Evolutionary conservation across 2,888 invertebrate species (phyloP), one percentile per base, ranked within the genome.

Genomic region (Unio pictorum): DNA sequence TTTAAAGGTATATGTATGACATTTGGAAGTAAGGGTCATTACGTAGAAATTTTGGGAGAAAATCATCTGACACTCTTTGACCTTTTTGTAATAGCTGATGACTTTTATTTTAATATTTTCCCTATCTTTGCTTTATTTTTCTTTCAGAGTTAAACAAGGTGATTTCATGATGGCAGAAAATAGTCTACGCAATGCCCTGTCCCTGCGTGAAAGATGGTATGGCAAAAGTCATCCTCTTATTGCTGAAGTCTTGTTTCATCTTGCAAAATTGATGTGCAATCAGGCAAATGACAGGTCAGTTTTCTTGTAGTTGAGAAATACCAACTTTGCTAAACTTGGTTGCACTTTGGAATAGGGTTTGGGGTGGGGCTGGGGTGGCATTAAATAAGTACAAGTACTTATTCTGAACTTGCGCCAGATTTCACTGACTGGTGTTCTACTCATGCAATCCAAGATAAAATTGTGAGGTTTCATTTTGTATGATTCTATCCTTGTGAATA

Each of bases 221-320:
- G 89, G 89, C 1, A 79, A 76, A 45, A 69, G 69, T 23, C 87
- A 89, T 66, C 83, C 85, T 4, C 64, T 82, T 26, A 87, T 88
- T n/a, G 85, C 87, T 17, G 84, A 86, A 23, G 80, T 81, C 7
- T 71, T 86, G 11, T 76, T 82, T 60, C 76, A 78, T n/a, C 74
- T 88, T 18, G 88, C 86, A 7, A 70, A 71, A 23, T 67, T 87
- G 2, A 76, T 84, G 70, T 75, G 76, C 7, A 74, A 78, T 60
- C 73, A 74, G 23, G 58, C 68, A 11, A 83, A 84, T 71, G 72
- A 74, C 30, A 80, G 84, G 85, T 85, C 74, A 71, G 74, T 71
- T 8, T 45, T 45, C 45, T 67, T 87, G 2, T 15, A 45, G 45
- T 45, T 45, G 11, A 45, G 45, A 3, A 45, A 45, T 45, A 11